phyloP scores from a whole-genome alignment of 2,113 vertebrate species.

The Pteronura brasiliensis region DNA sequence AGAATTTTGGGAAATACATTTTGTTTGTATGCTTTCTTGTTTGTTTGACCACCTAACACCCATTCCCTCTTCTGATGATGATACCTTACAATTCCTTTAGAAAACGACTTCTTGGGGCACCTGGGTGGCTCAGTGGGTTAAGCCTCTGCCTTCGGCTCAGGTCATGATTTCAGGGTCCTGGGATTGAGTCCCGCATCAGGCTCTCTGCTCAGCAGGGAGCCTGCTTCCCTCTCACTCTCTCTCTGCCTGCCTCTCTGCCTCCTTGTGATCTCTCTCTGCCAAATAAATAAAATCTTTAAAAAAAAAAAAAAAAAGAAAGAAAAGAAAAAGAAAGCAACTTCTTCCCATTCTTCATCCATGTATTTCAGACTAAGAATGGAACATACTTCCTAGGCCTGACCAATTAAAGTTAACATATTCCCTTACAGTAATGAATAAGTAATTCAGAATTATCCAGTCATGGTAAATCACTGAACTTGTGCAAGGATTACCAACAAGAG shows the following conservation, averaged over 20 bases:
- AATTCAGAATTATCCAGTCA: not conserved
- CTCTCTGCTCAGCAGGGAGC: too few species aligned
- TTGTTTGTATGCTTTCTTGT: not conserved
- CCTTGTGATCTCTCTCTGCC: too few species aligned
- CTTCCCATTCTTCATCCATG: not conserved
- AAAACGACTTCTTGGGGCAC: not conserved
- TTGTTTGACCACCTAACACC: not conserved
- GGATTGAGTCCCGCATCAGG: too few species aligned
- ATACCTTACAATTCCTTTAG: not conserved
- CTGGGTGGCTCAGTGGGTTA: too few species aligned
- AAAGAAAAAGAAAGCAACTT: not conserved
- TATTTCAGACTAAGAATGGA: not conserved
- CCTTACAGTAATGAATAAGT: not conserved
- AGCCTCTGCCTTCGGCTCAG: too few species aligned
- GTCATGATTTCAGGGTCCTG: too few species aligned
- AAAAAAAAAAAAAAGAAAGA: too few species aligned
- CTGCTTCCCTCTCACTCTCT: too few species aligned
- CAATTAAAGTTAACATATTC: not conserved
- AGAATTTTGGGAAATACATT: not conserved
- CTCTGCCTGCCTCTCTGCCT: too few species aligned
- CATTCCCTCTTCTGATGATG: not conserved
- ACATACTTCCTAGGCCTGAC: not conserved
- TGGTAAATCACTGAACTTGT: not conserved
- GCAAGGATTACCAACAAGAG: not conserved
- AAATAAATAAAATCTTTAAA: too few species aligned